phyloP scores from a whole-genome alignment of 2,113 vertebrate species.

The Marcusenius ussheri region DNA sequence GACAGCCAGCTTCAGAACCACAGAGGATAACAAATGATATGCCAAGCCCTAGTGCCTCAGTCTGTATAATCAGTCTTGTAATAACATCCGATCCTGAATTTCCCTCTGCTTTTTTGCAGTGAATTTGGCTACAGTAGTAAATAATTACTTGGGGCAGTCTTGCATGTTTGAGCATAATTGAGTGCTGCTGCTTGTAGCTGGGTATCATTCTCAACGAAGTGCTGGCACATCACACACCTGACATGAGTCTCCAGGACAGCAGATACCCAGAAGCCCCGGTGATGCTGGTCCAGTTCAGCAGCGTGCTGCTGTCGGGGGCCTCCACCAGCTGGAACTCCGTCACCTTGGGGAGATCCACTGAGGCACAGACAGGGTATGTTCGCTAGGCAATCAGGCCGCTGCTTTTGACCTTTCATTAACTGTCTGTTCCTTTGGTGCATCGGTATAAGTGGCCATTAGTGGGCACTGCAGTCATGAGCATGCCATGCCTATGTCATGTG shows the following conservation, averaged over 20 bases:
- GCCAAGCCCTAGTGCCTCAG: neutral
- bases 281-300: constrained; percentile 66
- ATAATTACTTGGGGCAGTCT: neutral
- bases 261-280: constrained; percentile 61
- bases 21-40: neutral
- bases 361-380: constrained; percentile 12
- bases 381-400: neutral
- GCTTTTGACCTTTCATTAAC: neutral
- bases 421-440: neutral
- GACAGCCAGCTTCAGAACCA: neutral
- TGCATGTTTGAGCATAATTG: neutral
- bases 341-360: constrained; percentile 73
- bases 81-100: neutral
- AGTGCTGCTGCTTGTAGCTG: neutral
- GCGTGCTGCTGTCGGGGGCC: constrained; percentile 50
- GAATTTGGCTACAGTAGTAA: neutral
- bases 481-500: neutral
- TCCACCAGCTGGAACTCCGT: constrained; percentile 54
- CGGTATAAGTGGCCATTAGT: neutral
- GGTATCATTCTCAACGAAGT: neutral
- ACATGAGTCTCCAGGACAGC: constrained; percentile 68
- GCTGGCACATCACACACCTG: constrained; percentile 55
- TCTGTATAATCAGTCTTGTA: constrained; percentile 7
- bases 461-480: neutral
- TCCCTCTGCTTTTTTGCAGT: neutral